Evolutionary conservation across 2,797 vertebrate species (phyloP).

Genomic region (Craterocephalus amniculus): DNA sequence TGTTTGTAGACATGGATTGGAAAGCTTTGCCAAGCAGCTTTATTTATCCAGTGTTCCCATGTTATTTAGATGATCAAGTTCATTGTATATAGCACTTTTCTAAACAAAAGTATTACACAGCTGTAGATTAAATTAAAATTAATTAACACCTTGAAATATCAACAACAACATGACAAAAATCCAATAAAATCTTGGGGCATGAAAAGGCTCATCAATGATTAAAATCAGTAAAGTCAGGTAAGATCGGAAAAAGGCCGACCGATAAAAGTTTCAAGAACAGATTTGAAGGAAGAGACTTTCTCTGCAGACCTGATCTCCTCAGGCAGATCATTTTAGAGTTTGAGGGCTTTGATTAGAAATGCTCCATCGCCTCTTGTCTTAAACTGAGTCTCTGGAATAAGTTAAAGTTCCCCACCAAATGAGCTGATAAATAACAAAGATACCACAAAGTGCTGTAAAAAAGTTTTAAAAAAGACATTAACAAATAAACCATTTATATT

Average conservation of each 20-base stretch:
- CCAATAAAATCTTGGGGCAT: neutral
- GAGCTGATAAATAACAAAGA: neutral
- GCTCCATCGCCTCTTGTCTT: neutral
- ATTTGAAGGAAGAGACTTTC: neutral
- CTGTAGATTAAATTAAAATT: too few relatives aligned
- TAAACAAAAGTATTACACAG: too few relatives aligned
- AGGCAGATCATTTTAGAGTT: neutral
- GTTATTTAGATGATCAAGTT: neutral
- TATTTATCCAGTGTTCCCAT: neutral
- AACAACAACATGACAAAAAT: too few relatives aligned
- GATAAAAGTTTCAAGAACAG: neutral
- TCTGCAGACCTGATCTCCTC: neutral
- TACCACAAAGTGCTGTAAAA: neutral
- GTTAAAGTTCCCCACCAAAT: neutral
- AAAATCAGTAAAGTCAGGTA: neutral
- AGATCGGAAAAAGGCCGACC: neutral
- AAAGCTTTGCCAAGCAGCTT: neutral
- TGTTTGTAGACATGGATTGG: neutral
- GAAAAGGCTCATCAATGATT: neutral
- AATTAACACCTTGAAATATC: neutral
- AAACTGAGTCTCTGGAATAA: neutral
- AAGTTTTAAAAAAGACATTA: too few relatives aligned
- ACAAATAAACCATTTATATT: neutral
- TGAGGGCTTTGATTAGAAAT: neutral
- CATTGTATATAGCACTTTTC: too few relatives aligned